Evolutionary conservation across 1,140 invertebrate species (phyloP).

Genomic region (Cotesia chilonis): DNA sequence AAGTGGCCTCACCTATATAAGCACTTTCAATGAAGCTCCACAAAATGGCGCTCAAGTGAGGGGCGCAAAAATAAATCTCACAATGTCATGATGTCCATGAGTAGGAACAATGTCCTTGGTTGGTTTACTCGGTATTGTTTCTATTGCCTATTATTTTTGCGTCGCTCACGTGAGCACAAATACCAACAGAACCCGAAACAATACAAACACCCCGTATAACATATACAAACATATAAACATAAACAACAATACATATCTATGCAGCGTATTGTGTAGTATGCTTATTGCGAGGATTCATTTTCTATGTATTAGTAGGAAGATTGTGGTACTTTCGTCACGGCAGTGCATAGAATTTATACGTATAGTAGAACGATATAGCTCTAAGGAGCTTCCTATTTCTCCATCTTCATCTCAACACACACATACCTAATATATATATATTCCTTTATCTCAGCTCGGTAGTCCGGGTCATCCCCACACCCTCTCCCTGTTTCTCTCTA

Average conservation of each 20-base stretch:
- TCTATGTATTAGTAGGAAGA: background rate
- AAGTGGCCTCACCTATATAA: background rate
- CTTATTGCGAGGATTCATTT: background rate
- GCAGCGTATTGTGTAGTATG: conserved; percentile 7
- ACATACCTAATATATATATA: background rate
- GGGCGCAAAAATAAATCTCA: conserved; percentile 28
- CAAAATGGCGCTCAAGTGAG: conserved; percentile 21
- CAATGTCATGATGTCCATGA: conserved; percentile 35
- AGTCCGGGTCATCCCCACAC: conserved; percentile 23
- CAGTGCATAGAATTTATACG: conserved; percentile 16
- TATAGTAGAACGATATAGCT: background rate
- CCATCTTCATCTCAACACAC: background rate
- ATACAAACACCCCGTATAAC: background rate
- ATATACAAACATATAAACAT: background rate
- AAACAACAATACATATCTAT: conserved; percentile 11
- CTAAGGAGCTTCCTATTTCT: conserved; percentile 1
- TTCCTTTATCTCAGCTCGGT: conserved; percentile 17
- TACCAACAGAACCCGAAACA: background rate
- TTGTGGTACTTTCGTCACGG: conserved; percentile 33
- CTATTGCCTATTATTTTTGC: conserved; percentile 44
- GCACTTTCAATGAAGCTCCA: background rate
- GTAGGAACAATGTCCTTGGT: conserved; percentile 31
- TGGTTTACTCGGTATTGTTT: conserved; percentile 38
- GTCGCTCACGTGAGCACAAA: conserved; percentile 26
- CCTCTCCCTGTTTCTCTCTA: conserved; percentile 14